Conservation (phyloP, 2,797 vertebrate species). For the Oryzias sinensis region DNA sequence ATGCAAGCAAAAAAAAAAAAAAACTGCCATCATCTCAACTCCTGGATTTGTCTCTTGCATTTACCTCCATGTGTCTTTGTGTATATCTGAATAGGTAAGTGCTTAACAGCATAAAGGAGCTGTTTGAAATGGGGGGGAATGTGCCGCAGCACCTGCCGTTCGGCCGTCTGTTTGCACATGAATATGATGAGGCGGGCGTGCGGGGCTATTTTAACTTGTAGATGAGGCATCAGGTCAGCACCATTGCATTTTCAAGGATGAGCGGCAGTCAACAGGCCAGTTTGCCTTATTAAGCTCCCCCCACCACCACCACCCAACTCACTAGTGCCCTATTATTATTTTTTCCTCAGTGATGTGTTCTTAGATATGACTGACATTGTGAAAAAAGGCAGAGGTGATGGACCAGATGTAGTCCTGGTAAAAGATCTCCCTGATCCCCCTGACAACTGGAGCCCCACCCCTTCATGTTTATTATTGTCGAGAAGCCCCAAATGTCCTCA, state of each 20-base stretch:
- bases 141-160: conserved; percentile 73
- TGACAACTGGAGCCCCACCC: no score
- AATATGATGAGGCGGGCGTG: conserved; percentile 72
- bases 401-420: conserved; percentile 66
- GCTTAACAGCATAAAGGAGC: conserved; percentile 77
- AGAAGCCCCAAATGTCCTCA: no score
- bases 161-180: conserved; percentile 71
- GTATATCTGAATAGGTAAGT: conserved; percentile 73
- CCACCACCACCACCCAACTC: conserved; percentile 52
- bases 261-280: conserved; percentile 73
- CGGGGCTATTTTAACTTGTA: conserved; percentile 79
- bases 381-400: conserved; percentile 63
- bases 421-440: conserved; percentile 54
- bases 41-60: conserved; percentile 66
- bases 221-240: conserved; percentile 77
- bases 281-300: conserved; percentile 57
- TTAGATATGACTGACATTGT: conserved; percentile 71
- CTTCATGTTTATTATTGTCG: no score
- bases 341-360: conserved; percentile 64
- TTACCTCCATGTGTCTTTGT: conserved; percentile 72
- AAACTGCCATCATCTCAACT: conserved; percentile 30
- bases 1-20: conserved; percentile 40
- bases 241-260: conserved; percentile 69
- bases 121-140: conserved; percentile 61
- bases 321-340: conserved; percentile 57